Base-by-base conservation (phyloP, 2,888 invertebrate genomes). In the Heliconius charithonia region DNA sequence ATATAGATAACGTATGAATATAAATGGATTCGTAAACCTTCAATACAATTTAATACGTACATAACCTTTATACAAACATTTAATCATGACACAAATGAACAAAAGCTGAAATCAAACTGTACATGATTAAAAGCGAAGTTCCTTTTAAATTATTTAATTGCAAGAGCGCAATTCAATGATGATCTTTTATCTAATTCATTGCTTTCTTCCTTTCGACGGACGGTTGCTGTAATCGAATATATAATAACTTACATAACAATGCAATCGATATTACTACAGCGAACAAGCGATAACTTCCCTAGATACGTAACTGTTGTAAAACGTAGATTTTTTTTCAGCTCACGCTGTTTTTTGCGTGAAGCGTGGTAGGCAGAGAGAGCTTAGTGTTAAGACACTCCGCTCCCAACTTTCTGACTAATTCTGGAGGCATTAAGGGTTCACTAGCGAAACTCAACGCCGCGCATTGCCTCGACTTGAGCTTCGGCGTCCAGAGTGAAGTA, bases 121-220 rank as follows among this genome's bases (percentile, higher is more conserved):
- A 69, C 25, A 76, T 70, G n/a, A 76, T 45, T 51, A 27, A 70
- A 76, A 71, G 27, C 13, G 32, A 59, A 63, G 13, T 74, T 27
- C 25, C 25, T 63, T 62, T 41, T 41, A 27, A 4, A 6, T 32
- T 27, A 37, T 62, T 73, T 69, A 71, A 78, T 79, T 75, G 65
- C 63, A 70, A 56, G 25, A 41, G 70, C 56, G n/a, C 62, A 56
- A 76, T 78, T 73, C 73, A 78, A 80, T 78, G 63, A 78, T 51
- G 65, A 25, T 16, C 69, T 76, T 74, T 78, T 74, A 80, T 80
- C 27, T 78, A 59, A 78, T 78, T 80, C 70, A 78, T 73, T 37
- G 72, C 70, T 71, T 37, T 25, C 45, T 22, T 65, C 27, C 45
- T 62, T 76, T 73, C 71, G 32, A 37, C 74, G 70, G 76, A 25